Evolutionary conservation across 2,797 vertebrate genomes (phyloP).

Genomic region (Pempheris klunzingeri): DNA sequence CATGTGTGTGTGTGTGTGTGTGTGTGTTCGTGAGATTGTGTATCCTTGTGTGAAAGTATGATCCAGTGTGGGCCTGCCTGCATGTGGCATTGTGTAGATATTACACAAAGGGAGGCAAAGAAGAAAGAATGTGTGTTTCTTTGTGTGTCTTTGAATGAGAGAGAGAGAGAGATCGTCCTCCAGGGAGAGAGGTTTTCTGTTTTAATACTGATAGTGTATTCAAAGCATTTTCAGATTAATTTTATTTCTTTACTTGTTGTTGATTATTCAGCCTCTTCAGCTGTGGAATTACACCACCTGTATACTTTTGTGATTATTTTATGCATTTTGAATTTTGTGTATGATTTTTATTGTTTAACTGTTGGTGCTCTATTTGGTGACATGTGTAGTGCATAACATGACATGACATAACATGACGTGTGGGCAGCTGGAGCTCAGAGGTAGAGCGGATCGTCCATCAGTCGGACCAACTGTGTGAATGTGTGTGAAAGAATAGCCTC

Average conservation of each 20-base stretch:
- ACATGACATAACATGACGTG: no score
- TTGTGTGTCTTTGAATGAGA: constrained; percentile 25
- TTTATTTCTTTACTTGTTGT: neutral
- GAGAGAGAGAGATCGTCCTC: constrained; percentile 18
- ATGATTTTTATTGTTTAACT: no score
- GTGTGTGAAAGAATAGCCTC: no score
- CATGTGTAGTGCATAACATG: no score
- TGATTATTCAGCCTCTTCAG: constrained; percentile 9
- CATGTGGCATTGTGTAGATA: constrained; percentile 36
- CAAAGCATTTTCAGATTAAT: neutral
- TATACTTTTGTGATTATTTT: neutral
- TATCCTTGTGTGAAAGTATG: constrained; percentile 13
- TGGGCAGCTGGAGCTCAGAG: no score
- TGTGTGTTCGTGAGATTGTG: neutral
- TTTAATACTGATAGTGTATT: constrained; percentile 18
- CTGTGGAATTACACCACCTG: neutral
- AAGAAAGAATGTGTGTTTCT: constrained; percentile 34
- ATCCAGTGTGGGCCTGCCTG: constrained; percentile 33
- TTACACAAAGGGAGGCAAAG: constrained; percentile 37
- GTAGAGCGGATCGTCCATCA: no score
- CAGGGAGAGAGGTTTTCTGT: constrained; percentile 15
- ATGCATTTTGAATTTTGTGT: neutral
- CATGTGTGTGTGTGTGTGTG: constrained; percentile 17
- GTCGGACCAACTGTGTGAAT: no score
- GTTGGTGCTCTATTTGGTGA: no score